These are phyloP conservation scores for Caranx ignobilis DNA, from an alignment of 2,113 vertebrate species.

Conservation along the genomic window DNA sequence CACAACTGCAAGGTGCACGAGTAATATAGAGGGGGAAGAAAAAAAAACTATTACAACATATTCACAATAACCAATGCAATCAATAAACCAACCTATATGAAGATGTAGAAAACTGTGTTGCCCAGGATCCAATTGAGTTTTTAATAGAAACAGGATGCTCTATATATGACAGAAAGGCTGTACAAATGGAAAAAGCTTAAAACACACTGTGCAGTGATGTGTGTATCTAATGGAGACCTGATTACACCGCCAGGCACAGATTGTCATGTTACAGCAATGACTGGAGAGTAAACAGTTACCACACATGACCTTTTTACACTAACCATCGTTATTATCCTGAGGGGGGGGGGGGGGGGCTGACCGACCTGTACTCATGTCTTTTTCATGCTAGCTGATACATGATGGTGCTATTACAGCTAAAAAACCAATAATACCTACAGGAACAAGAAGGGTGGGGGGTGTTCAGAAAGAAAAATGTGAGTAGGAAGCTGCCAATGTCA, in stretches of 20 bases:
- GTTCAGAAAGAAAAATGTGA: not conserved
- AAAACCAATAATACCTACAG: not conserved
- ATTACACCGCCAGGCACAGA: not conserved
- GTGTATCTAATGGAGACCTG: not conserved
- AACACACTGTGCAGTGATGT: not conserved
- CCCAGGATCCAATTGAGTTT: not conserved
- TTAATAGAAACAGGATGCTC: not conserved
- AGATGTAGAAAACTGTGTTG: not conserved
- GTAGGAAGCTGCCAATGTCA: slow-evolving; percentile 9
- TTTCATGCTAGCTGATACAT: not conserved
- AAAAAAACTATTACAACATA: slow-evolving; percentile 6
- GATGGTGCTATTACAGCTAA: not conserved
- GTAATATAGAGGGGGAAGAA: not conserved
- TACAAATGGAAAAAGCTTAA: not conserved
- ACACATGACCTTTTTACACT: not conserved
- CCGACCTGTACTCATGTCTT: not conserved
- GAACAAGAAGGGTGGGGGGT: not conserved
- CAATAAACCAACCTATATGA: not conserved
- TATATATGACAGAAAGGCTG: not conserved
- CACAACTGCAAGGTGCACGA: not conserved
- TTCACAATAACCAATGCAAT: not conserved
- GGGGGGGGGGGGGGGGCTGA: not conserved
- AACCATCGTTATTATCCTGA: slow-evolving; percentile 10
- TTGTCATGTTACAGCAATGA: not conserved
- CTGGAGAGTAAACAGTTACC: not conserved